These are phyloP conservation scores for Psilopsiagon aymara DNA, from an alignment of 2,113 vertebrate genomes.

Conservation along the genomic window DNA sequence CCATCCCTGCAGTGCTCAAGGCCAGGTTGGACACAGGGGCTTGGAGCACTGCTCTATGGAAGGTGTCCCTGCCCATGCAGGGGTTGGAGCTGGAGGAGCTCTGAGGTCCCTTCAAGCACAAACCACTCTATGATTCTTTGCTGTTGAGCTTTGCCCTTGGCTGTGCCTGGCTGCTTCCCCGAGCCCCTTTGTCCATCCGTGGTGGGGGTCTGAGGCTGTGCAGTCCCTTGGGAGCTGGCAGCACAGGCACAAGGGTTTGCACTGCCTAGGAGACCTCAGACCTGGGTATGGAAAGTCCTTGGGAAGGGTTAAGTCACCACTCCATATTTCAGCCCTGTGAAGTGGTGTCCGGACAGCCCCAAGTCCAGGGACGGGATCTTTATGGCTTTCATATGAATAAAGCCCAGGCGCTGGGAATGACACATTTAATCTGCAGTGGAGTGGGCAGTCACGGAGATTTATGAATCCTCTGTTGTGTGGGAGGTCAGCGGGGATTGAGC, in stretches of 20 bases:
- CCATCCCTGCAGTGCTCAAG: neutral
- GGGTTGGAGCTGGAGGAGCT: neutral
- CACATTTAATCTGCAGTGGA: constrained; percentile 55
- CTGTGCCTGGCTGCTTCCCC: neutral
- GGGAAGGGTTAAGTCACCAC: neutral
- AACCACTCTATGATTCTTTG: neutral
- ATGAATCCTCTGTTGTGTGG: neutral
- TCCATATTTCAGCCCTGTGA: neutral
- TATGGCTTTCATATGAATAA: constrained; percentile 24
- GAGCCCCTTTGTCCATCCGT: neutral
- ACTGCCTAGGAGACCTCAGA: fast-evolving
- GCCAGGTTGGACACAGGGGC: neutral
- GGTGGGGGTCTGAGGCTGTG: neutral
- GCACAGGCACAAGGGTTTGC: neutral
- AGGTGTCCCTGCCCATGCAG: neutral
- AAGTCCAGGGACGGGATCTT: neutral
- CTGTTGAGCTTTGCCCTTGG: neutral
- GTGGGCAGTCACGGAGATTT: constrained; percentile 22
- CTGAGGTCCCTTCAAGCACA: neutral
- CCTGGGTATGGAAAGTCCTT: neutral
- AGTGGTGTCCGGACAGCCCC: neutral
- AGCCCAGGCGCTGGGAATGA: neutral
- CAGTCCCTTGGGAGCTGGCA: neutral
- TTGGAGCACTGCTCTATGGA: neutral
- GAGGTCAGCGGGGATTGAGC: constrained; percentile 16